These are phyloP conservation scores for Dynastes grantii DNA, from an alignment of 2,888 invertebrate species.

Conservation along the genomic window DNA sequence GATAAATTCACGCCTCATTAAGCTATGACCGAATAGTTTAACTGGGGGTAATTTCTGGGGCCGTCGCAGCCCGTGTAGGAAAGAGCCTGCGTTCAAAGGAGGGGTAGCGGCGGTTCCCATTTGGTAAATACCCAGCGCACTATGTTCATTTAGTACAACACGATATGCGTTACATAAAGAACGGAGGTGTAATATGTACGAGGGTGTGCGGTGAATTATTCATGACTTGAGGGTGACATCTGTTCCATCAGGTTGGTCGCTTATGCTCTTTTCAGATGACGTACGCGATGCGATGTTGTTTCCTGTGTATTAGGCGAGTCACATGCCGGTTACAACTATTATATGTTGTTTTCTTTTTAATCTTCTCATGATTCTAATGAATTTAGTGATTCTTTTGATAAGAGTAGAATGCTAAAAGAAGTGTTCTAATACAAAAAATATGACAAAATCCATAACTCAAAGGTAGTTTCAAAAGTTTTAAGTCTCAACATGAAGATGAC, in stretches of 20 bases:
- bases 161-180: conserved; percentile 61
- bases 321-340: too few species aligned
- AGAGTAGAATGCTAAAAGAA: too few species aligned
- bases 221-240: conserved; percentile 60
- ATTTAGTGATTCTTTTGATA: too few species aligned
- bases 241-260: conserved; percentile 52
- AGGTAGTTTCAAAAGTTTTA: too few species aligned
- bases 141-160: conserved; percentile 60
- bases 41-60: conserved; percentile 56
- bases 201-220: conserved; percentile 60
- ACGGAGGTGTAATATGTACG: conserved; percentile 59
- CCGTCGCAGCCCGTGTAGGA: conserved; percentile 5
- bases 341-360: too few species aligned
- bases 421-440: too few species aligned
- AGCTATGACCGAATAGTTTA: conserved; percentile 60
- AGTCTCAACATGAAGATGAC: too few species aligned
- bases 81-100: not conserved
- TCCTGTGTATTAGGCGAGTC: too few species aligned
- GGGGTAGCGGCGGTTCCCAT: conserved; percentile 53
- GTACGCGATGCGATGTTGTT: not conserved
- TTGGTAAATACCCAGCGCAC: conserved; percentile 56
- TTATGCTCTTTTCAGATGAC: conserved; percentile 43
- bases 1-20: conserved; percentile 59
- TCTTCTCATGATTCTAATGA: too few species aligned
- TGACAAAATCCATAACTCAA: too few species aligned